Percentiles rank a stretch among this genome's conserved stretches.
These are phyloP conservation scores for Diarsia dahlii DNA, from an alignment of 2,888 invertebrate genomes.

Conservation along the genomic window DNA sequence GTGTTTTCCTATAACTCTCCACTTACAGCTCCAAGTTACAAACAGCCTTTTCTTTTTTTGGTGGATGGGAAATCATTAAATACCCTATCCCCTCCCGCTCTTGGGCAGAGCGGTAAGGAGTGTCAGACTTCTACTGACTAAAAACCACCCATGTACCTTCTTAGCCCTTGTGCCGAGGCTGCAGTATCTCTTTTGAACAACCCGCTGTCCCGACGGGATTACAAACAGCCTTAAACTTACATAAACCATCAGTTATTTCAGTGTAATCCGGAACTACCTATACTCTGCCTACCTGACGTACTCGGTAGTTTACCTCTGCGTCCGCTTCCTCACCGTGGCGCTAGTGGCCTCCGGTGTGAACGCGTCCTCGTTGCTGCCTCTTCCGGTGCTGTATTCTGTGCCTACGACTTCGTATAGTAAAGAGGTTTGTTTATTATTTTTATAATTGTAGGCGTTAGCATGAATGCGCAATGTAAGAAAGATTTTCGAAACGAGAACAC, in stretches of 20 bases:
- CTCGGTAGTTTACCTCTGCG: conserved; percentile 90
- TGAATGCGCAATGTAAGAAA: no score
- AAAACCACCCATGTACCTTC: no score
- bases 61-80: no score
- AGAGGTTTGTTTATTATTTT: conserved; percentile 84
- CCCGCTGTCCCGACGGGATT: no score
- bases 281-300: conserved; percentile 88
- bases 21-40: no score
- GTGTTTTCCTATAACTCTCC: no score
- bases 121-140: no score
- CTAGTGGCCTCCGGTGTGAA: conserved; percentile 89
- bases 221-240: background rate
- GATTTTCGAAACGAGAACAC: background rate
- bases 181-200: no score
- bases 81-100: no score
- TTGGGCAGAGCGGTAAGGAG: no score
- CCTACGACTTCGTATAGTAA: conserved; percentile 89
- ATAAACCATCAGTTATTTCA: conserved; percentile 57
- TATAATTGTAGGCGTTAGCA: background rate
- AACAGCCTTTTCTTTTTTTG: no score
- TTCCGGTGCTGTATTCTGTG: conserved; percentile 89
- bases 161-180: no score
- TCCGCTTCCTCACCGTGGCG: conserved; percentile 90
- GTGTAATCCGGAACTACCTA: conserved; percentile 63
- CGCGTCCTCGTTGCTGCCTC: conserved; percentile 86